These are phyloP conservation scores for Litoditis marina DNA, from an alignment of 2,888 invertebrate species.

Conservation along the genomic window DNA sequence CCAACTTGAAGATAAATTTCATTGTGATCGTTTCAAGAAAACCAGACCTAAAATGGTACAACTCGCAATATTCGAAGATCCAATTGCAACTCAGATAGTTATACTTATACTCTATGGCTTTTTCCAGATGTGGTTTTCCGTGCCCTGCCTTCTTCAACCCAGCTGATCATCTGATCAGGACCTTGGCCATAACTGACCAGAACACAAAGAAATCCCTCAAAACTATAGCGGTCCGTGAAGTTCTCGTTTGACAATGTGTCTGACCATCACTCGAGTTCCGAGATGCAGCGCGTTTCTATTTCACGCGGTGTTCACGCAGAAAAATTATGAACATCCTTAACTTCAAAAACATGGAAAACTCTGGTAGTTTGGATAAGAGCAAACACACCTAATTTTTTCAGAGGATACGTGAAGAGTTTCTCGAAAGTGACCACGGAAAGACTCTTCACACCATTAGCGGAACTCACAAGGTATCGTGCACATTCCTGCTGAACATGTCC, in stretches of 20 bases:
- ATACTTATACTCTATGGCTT: too few species aligned
- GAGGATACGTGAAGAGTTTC: slow-evolving; percentile 51
- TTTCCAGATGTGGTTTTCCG: slow-evolving; percentile 45
- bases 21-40: too few species aligned
- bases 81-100: too few species aligned
- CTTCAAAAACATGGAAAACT: neutral
- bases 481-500: too few species aligned
- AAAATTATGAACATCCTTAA: neutral
- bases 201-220: slow-evolving; percentile 34
- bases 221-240: slow-evolving; percentile 38
- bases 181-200: slow-evolving; percentile 50
- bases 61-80: too few species aligned
- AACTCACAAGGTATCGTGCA: slow-evolving; percentile 25
- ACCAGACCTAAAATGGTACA: too few species aligned
- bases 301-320: too few species aligned
- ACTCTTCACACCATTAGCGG: slow-evolving; percentile 31
- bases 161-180: slow-evolving; percentile 63
- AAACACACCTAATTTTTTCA: slow-evolving; percentile 15
- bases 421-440: slow-evolving; percentile 35
- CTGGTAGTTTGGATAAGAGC: too few species aligned
- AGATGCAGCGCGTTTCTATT: too few species aligned
- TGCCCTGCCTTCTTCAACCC: slow-evolving; percentile 61
- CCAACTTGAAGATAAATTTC: too few species aligned
- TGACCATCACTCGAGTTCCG: too few species aligned
- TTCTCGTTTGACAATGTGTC: too few species aligned